These are phyloP conservation scores for Priocnemis perturbator DNA, from an alignment of 2,888 invertebrate species.

Conservation along the genomic window DNA sequence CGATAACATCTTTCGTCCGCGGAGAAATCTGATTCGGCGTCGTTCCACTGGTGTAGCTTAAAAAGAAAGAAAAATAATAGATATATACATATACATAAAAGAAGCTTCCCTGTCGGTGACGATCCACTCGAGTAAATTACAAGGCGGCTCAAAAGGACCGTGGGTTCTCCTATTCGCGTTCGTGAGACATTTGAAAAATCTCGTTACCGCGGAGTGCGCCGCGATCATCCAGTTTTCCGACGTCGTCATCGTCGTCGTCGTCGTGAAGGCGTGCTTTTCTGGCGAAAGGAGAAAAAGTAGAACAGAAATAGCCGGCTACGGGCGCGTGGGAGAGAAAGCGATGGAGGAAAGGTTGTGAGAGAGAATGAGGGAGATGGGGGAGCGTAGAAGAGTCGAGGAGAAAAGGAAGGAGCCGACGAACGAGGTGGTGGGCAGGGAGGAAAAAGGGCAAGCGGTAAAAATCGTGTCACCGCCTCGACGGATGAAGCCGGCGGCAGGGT, in stretches of 20 bases:
- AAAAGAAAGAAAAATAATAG: slow-evolving; percentile 20
- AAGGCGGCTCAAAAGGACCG: slow-evolving; percentile 16
- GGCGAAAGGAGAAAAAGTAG: slow-evolving; percentile 2
- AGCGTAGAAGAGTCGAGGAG: slow-evolving; percentile 4
- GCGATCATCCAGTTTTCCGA: slow-evolving; percentile 36
- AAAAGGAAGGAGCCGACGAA: slow-evolving; percentile 14
- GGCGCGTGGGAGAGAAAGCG: slow-evolving; percentile 15
- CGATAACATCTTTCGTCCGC: too few relatives aligned
- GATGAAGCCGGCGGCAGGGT: slow-evolving; percentile 24
- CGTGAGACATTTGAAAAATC: slow-evolving; percentile 37
- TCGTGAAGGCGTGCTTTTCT: not conserved
- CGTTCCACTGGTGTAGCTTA: slow-evolving; percentile 5
- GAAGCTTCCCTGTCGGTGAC: not conserved
- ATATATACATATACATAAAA: not conserved
- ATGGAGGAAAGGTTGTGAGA: not conserved
- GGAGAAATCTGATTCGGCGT: not conserved
- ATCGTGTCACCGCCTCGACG: slow-evolving; percentile 22
- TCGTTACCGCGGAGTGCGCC: slow-evolving; percentile 40
- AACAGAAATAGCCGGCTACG: too few relatives aligned
- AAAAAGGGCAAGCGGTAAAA: slow-evolving; percentile 15
- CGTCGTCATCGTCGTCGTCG: slow-evolving; percentile 9
- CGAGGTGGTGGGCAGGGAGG: slow-evolving; percentile 10
- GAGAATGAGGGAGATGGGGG: slow-evolving; percentile 1
- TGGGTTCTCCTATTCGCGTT: not conserved
- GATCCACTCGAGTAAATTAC: slow-evolving; percentile 33